Conservation (phyloP, 2,113 vertebrate species). For the Rostratula benghalensis region DNA sequence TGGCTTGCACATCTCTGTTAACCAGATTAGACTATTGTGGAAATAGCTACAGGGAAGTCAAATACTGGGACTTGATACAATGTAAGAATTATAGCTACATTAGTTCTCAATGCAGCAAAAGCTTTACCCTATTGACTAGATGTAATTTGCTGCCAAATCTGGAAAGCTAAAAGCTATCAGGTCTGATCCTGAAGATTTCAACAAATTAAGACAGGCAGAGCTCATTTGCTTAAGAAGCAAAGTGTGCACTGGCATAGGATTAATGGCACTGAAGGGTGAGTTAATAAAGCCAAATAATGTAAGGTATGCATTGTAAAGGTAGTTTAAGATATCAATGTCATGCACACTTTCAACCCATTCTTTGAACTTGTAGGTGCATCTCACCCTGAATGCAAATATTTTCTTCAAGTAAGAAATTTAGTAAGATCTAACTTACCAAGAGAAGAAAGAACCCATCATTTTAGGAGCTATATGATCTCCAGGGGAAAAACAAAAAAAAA, state of each 20-base stretch:
- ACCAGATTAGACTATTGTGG: neutral
- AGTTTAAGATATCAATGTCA: neutral
- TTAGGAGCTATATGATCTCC: neutral
- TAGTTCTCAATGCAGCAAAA: neutral
- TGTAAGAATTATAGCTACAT: neutral
- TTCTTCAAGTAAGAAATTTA: neutral
- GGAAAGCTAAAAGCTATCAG: neutral
- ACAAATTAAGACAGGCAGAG: neutral
- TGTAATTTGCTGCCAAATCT: neutral
- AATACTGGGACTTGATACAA: neutral
- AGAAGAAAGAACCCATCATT: neutral
- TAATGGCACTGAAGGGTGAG: neutral
- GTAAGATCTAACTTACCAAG: neutral
- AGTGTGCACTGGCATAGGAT: neutral
- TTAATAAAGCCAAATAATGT: neutral
- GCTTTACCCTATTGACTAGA: neutral
- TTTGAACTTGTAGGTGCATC: neutral
- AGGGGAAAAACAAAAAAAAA: neutral
- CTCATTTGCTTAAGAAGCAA: slow-evolving; percentile 3
- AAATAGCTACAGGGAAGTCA: neutral
- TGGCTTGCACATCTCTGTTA: neutral
- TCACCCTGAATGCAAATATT: neutral
- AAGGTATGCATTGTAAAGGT: neutral
- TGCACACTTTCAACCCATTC: neutral
- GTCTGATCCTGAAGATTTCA: neutral